Evolutionary conservation across 2,888 invertebrate species (phyloP), one percentile per base, ranked within the genome.

Genomic region (Cabera pusaria): DNA sequence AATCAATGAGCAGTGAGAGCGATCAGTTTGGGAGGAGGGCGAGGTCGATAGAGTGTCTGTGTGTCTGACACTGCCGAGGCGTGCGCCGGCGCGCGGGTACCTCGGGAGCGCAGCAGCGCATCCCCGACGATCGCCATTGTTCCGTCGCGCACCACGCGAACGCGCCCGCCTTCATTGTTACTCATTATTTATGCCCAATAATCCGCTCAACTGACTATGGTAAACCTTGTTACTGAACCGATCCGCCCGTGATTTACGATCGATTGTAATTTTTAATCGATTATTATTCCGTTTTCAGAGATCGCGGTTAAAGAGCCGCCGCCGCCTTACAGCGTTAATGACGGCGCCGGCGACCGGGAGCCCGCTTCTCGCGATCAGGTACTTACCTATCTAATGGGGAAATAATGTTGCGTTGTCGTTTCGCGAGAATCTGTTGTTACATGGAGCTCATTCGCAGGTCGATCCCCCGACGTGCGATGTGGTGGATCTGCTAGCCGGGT

Each of bases 321-420:
- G 58, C 86, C 86, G 43, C 84, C 86, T 18, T 85, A 86, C 58
- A 68, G 69, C 58, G 82, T 78, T 60, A 76, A 72, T 58, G 79
- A 74, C 49, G 63, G 53, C 41, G 64, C 62, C 52, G 51, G 52
- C 44, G 56, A 44, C 45, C 57, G 52, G 32, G 55, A 42, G 27
- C 59, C 50, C 47, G 60, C 48, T 49, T 51, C 63, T 24, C 55
- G 53, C 50, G 59, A 67, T 49, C 61, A 65, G 70, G 74, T 74
- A 66, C 14, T n/a, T n/a, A n/a, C n/a, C n/a, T n/a, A n/a, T n/a
- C 14, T 7, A 45, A 55, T 44, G 36, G 21, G 41, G 52, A 50
- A 49, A 48, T 45, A 42, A 55, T 39, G 22, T 40, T 37, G 6
- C 20, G 4, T 5, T 6, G 11, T 16, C 1, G 16, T 10, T 23